Conservation (phyloP, 92 coral and sea anemone species). For the Palythoa grandis region DNA sequence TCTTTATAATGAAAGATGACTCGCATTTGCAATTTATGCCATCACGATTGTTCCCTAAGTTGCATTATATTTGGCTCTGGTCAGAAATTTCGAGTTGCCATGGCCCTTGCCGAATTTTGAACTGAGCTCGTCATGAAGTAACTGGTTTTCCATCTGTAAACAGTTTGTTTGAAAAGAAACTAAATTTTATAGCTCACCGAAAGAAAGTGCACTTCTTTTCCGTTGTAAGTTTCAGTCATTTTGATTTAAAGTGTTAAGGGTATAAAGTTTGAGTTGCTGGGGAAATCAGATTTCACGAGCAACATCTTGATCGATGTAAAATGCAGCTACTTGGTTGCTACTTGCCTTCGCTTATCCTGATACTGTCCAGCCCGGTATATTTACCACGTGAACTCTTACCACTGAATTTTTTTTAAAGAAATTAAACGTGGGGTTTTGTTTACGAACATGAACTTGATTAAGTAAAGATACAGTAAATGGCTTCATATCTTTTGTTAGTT, state of each 20-base stretch:
- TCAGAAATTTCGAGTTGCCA: slow-evolving; percentile 26
- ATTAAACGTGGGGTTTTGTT: not conserved
- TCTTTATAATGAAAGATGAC: not conserved
- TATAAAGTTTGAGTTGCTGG: not conserved
- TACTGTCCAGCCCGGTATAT: not conserved
- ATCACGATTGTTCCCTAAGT: not conserved
- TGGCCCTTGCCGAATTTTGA: slow-evolving; percentile 1
- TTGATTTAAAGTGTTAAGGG: not conserved
- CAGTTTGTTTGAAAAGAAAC: slow-evolving; percentile 28
- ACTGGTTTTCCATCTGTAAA: slow-evolving; percentile 8
- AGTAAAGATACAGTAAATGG: not conserved
- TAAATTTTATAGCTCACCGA: not conserved
- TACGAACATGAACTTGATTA: not conserved
- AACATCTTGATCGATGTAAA: not conserved
- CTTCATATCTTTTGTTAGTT: not conserved
- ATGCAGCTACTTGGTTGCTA: not conserved
- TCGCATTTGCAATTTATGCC: not conserved
- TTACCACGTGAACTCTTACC: not conserved
- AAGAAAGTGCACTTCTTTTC: not conserved
- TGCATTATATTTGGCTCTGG: not conserved
- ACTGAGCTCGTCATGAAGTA: slow-evolving; percentile 2
- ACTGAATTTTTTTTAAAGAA: not conserved
- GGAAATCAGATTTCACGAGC: not conserved
- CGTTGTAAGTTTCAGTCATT: not conserved
- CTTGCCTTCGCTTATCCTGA: not conserved